Evolutionary conservation across 2,113 vertebrate species (phyloP).

Genomic region (Colaptes auratus): DNA sequence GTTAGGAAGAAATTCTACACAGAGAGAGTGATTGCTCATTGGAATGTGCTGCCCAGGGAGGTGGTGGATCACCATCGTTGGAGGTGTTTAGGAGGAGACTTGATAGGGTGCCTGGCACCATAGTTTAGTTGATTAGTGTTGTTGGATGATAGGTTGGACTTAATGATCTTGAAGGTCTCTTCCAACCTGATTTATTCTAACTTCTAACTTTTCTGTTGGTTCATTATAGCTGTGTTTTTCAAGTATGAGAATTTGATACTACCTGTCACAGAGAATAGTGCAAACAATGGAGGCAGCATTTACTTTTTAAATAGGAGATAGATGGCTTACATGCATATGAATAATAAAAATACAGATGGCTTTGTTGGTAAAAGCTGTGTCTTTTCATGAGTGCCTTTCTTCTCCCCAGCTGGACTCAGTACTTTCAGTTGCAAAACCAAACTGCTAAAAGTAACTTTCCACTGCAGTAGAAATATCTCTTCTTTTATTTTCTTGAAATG

Average conservation of each 20-base stretch:
- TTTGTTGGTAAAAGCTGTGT: not conserved
- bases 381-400: not conserved
- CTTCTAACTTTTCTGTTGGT: not conserved
- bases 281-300: not conserved
- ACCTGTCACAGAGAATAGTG: not conserved
- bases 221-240: not conserved
- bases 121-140: too few species aligned
- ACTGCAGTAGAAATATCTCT: not conserved
- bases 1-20: too few species aligned
- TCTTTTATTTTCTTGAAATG: not conserved
- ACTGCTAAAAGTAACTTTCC: not conserved
- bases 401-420: not conserved
- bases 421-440: not conserved
- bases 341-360: not conserved
- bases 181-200: too few species aligned
- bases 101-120: too few species aligned
- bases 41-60: too few species aligned
- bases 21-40: too few species aligned
- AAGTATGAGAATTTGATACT: not conserved
- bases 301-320: not conserved
- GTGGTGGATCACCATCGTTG: too few species aligned
- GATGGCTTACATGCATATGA: not conserved
- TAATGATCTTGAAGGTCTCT: too few species aligned
- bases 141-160: too few species aligned
- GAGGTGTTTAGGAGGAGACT: too few species aligned